Percentiles rank a stretch among this genome's conserved stretches.
phyloP scores from a whole-genome alignment of 2,888 invertebrate species.

The Eristalis arbustorum region DNA sequence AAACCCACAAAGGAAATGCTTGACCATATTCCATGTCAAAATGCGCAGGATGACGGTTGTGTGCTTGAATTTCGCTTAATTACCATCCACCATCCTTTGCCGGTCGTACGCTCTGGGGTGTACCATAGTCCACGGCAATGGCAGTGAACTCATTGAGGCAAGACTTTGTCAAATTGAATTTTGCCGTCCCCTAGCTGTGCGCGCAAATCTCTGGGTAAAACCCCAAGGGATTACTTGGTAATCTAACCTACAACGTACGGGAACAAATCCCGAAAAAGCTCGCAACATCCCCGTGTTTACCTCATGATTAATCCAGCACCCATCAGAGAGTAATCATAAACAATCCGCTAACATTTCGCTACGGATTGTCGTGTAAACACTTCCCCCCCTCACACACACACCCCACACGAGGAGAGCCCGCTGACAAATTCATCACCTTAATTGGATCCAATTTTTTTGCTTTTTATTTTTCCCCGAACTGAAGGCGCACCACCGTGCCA shows the following conservation, averaged over 20 bases:
- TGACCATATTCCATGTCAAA: not conserved
- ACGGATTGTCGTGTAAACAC: conserved; percentile 54
- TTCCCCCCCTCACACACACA: conserved; percentile 25
- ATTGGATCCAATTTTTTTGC: conserved; percentile 76
- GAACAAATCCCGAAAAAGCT: not conserved
- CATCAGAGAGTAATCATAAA: conserved; percentile 63
- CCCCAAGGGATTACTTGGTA: not conserved
- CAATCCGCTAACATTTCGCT: conserved; percentile 56
- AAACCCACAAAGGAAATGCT: conserved; percentile 4
- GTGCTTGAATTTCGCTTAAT: not conserved
- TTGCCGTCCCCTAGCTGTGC: not conserved
- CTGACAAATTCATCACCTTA: conserved; percentile 71
- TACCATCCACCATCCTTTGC: not conserved
- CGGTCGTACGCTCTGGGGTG: no score
- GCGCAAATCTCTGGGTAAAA: not conserved
- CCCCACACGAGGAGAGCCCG: conserved; percentile 37
- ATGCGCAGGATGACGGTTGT: not conserved
- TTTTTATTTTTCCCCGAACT: conserved; percentile 69
- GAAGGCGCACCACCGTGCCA: no score
- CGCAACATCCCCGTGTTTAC: conserved; percentile 32
- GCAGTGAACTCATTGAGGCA: not conserved
- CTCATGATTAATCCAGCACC: conserved; percentile 49
- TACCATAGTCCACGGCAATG: not conserved
- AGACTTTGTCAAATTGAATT: not conserved
- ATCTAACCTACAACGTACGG: not conserved